These are phyloP conservation scores for Synodontis membranacea DNA, from an alignment of 2,113 vertebrate species.

Conservation along the genomic window DNA sequence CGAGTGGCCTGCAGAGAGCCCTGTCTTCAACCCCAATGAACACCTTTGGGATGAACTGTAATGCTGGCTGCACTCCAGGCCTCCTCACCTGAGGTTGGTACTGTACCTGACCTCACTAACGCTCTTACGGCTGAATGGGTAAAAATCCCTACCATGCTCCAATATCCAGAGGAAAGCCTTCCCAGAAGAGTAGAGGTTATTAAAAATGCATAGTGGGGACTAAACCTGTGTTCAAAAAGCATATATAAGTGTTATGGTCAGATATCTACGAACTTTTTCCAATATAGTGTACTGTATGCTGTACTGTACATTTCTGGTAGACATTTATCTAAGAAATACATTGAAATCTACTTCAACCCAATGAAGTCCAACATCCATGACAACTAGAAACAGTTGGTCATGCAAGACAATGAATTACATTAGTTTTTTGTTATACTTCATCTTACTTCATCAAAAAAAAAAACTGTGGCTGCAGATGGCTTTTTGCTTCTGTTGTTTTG, in stretches of 20 bases:
- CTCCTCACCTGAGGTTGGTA: neutral
- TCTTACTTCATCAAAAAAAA: too few species aligned
- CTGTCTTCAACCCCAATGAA: too few species aligned
- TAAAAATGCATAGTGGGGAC: neutral
- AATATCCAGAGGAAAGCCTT: neutral
- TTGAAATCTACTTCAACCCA: neutral
- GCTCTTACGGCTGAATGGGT: neutral
- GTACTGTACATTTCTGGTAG: neutral
- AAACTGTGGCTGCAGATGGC: neutral
- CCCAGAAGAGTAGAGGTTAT: neutral
- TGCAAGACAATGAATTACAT: neutral
- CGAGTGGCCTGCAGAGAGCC: neutral
- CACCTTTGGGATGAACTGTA: neutral
- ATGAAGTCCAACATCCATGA: neutral
- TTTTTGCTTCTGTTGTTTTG: conserved; percentile 1
- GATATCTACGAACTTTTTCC: neutral
- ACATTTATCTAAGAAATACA: neutral
- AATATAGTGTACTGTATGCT: neutral
- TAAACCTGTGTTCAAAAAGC: neutral
- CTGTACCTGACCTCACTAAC: neutral
- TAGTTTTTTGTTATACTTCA: neutral
- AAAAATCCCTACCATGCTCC: neutral
- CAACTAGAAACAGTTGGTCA: neutral
- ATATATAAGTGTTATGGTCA: neutral
- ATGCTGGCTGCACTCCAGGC: neutral